These are phyloP conservation scores for Podilymbus podiceps DNA, from an alignment of 2,113 vertebrate genomes.

Conservation along the genomic window DNA sequence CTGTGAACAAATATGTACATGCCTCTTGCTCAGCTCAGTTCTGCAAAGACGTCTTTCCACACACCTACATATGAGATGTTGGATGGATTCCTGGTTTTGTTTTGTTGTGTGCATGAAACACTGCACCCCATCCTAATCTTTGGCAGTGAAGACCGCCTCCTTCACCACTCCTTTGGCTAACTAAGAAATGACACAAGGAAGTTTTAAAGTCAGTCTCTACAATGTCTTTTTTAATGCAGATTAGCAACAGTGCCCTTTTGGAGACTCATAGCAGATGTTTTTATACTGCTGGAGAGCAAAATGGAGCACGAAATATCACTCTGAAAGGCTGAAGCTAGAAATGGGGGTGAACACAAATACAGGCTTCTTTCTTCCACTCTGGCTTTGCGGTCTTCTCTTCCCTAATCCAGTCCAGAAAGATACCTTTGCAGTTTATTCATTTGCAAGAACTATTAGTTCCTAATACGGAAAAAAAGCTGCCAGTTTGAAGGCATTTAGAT, in stretches of 20 bases:
- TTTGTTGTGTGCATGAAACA: not conserved
- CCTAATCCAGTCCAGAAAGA: not conserved
- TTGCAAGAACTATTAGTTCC: not conserved
- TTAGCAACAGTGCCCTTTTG: not conserved
- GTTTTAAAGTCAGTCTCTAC: not conserved
- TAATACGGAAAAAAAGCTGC: not conserved
- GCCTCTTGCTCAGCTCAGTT: not conserved
- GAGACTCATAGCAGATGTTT: not conserved
- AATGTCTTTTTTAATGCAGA: not conserved
- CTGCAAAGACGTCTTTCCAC: not conserved
- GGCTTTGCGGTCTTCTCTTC: not conserved
- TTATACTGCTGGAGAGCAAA: not conserved
- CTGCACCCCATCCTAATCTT: not conserved
- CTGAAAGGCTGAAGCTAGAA: not conserved
- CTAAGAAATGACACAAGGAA: not conserved
- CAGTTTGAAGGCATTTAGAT: not conserved
- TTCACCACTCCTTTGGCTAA: not conserved
- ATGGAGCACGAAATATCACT: rapidly evolving
- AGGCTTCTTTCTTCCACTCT: not conserved
- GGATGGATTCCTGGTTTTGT: not conserved
- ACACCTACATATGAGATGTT: not conserved
- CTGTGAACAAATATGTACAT: not conserved
- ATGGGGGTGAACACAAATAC: not conserved
- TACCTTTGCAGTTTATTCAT: not conserved
- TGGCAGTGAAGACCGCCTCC: not conserved